Conservation (phyloP, 2,113 vertebrate genomes). For the Symphodus melops region DNA sequence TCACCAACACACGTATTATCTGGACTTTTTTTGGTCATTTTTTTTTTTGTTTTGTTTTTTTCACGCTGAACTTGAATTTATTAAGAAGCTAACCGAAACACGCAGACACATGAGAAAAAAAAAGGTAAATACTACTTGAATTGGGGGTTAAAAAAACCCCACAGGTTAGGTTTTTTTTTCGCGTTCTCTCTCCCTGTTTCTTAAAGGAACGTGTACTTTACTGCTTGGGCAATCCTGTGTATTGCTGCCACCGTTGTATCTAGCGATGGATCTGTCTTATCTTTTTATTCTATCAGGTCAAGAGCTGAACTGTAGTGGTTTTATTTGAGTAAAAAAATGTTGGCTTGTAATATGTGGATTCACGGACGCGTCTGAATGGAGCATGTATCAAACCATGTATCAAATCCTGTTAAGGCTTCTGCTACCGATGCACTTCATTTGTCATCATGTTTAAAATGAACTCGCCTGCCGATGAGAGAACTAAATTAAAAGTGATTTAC, state of each 20-base stretch:
- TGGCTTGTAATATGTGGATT: conserved; percentile 70
- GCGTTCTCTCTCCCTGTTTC: conserved; percentile 88
- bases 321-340: conserved; percentile 75
- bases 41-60: conserved; percentile 72
- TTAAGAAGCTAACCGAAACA: conserved; percentile 61
- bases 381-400: conserved; percentile 79
- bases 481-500: conserved; percentile 85
- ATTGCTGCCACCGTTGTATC: conserved; percentile 81
- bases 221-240: conserved; percentile 87
- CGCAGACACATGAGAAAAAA: conserved; percentile 60
- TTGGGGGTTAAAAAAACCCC: conserved; percentile 78
- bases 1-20: conserved; percentile 70
- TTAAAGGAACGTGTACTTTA: conserved; percentile 90
- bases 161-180: conserved; percentile 79
- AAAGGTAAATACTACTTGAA: conserved; percentile 84
- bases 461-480: conserved; percentile 82
- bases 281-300: conserved; percentile 81
- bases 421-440: conserved; percentile 82
- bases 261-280: conserved; percentile 71
- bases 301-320: conserved; percentile 78
- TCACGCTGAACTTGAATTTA: conserved; percentile 84
- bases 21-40: conserved; percentile 88
- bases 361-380: conserved; percentile 78
- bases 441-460: conserved; percentile 74
- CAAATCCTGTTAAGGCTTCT: conserved; percentile 79